Evolutionary conservation across 2,113 vertebrate genomes (phyloP).

Genomic region (Phaethornis superciliosus): DNA sequence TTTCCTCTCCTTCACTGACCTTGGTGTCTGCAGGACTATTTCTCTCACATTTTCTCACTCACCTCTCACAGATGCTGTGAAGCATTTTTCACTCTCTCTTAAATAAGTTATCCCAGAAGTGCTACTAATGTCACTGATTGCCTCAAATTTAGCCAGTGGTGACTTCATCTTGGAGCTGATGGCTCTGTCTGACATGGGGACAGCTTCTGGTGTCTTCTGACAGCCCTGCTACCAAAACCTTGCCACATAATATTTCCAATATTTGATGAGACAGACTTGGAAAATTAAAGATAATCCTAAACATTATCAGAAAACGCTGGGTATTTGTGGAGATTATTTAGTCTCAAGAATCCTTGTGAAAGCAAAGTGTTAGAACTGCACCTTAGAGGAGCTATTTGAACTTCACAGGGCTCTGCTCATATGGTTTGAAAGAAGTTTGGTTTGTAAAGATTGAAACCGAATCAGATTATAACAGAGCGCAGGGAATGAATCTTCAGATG

Average conservation of each 20-base stretch:
- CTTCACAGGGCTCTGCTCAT: not conserved
- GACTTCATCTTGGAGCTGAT: not conserved
- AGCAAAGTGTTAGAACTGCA: not conserved
- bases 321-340: not conserved
- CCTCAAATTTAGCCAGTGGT: not conserved
- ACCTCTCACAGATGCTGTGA: not conserved
- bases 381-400: not conserved
- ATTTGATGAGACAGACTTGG: not conserved
- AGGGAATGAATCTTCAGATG: conserved; percentile 28
- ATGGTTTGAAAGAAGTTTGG: not conserved
- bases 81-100: not conserved
- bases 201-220: not conserved
- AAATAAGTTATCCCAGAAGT: not conserved
- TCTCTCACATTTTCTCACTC: not conserved
- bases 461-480: not conserved
- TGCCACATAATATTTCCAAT: not conserved
- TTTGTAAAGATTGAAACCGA: not conserved
- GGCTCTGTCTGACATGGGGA: not conserved
- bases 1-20: not conserved
- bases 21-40: not conserved
- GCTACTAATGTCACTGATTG: not conserved
- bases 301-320: not conserved
- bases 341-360: not conserved
- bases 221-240: not conserved
- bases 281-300: not conserved